These are phyloP conservation scores for Lithophane socia DNA, from an alignment of 2,888 invertebrate genomes.

Conservation along the genomic window DNA sequence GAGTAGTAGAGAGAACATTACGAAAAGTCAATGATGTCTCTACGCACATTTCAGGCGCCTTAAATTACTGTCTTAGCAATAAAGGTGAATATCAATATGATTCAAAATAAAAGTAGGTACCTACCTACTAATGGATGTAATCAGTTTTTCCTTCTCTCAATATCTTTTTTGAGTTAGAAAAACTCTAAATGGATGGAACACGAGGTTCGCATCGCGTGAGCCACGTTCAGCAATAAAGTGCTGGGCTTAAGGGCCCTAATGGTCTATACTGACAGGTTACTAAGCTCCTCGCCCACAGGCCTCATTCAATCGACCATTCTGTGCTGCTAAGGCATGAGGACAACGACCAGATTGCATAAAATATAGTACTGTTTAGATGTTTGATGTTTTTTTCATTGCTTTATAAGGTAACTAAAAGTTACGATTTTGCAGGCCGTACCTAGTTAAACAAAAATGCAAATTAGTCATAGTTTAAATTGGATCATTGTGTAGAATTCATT, in stretches of 20 bases:
- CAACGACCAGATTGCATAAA: conserved; percentile 37
- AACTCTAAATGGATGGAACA: conserved; percentile 35
- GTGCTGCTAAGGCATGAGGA: conserved; percentile 15
- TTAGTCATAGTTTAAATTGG: not conserved
- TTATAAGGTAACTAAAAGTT: not conserved
- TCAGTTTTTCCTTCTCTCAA: not conserved
- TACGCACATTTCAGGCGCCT: too few relatives aligned
- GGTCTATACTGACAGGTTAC: conserved; percentile 44
- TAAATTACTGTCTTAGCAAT: too few relatives aligned
- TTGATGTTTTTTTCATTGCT: conserved; percentile 4
- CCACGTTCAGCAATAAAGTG: conserved; percentile 43
- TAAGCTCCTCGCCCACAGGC: conserved; percentile 54
- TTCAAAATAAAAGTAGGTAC: too few relatives aligned
- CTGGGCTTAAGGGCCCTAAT: conserved; percentile 45
- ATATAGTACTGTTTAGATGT: conserved; percentile 30
- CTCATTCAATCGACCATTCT: conserved; percentile 40
- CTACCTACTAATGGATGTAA: not conserved
- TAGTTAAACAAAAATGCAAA: not conserved
- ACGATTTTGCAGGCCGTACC: not conserved
- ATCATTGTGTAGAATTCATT: not conserved
- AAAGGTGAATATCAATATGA: too few relatives aligned
- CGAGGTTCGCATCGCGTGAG: conserved; percentile 43
- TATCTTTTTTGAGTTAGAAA: conserved; percentile 10
- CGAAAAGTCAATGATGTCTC: too few relatives aligned
- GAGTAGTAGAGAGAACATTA: not conserved